A percentile compares a stretch with the other conserved stretches of the same genome.
These are phyloP conservation scores for Chrysocyon brachyurus DNA, from an alignment of 2,797 vertebrate species.

Conservation along the genomic window DNA sequence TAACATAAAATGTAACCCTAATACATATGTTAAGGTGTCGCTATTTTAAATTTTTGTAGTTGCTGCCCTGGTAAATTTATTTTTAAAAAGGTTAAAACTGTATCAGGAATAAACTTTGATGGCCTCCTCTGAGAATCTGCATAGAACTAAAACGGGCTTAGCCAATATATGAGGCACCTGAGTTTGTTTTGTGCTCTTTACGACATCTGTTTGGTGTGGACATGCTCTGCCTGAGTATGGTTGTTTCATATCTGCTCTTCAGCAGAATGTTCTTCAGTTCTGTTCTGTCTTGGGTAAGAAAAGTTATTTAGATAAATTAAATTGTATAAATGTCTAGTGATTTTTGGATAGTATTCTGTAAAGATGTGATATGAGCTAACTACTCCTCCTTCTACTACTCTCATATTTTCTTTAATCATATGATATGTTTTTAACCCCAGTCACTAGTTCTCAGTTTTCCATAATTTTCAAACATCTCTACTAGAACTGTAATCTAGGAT, in stretches of 20 bases:
- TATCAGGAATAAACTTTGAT: not conserved
- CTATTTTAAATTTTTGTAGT: not conserved
- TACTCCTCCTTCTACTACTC: not conserved
- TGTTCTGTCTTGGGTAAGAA: not conserved
- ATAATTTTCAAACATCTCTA: not conserved
- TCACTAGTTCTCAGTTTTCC: not conserved
- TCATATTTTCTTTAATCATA: not conserved
- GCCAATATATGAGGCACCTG: not conserved
- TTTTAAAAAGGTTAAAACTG: not conserved
- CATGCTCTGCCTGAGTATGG: not conserved
- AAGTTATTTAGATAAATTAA: not conserved
- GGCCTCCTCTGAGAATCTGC: not conserved
- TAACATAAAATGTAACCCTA: not conserved
- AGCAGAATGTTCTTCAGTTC: not conserved
- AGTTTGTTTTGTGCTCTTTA: not conserved
- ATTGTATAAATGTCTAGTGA: not conserved
- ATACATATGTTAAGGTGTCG: not conserved
- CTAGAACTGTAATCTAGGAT: not conserved
- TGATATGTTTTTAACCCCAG: not conserved
- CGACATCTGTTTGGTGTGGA: not conserved
- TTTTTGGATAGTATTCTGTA: not conserved
- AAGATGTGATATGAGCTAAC: not conserved
- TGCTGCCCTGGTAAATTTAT: not conserved
- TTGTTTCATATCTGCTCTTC: not conserved
- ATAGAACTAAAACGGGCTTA: not conserved